Conservation (phyloP, 1,140 invertebrate genomes). For the Orchestia grillus region DNA sequence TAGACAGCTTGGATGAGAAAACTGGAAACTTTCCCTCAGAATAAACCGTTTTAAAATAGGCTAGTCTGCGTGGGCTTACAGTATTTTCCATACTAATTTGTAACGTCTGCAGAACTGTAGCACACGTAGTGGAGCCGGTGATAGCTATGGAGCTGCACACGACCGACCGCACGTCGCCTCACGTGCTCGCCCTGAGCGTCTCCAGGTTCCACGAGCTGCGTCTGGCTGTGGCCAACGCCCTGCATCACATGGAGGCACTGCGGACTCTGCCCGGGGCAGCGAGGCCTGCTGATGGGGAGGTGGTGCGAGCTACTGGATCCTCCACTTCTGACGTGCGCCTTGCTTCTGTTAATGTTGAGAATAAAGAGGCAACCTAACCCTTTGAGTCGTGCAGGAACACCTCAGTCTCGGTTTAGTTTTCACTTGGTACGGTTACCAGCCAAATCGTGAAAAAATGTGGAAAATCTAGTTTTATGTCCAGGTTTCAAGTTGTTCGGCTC, state of each 20-base stretch:
- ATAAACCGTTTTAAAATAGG: no score
- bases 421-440: no score
- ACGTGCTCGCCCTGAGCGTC: neutral
- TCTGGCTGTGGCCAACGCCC: neutral
- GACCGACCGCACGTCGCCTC: neutral
- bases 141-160: constrained; percentile 42
- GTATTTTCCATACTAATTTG: neutral
- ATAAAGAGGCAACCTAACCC: neutral
- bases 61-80: no score
- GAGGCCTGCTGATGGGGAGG: neutral
- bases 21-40: no score
- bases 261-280: neutral
- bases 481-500: no score
- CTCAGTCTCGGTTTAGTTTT: no score
- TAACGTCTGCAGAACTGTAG: neutral
- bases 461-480: no score
- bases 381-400: neutral
- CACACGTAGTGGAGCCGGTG: constrained; percentile 38
- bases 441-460: no score
- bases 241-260: constrained; percentile 14
- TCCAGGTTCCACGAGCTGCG: constrained; percentile 1
- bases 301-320: neutral
- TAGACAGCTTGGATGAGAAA: no score
- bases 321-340: neutral
- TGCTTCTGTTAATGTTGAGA: neutral